These are phyloP conservation scores for Prunella strophiata DNA, from an alignment of 2,797 vertebrate species.

Conservation along the genomic window DNA sequence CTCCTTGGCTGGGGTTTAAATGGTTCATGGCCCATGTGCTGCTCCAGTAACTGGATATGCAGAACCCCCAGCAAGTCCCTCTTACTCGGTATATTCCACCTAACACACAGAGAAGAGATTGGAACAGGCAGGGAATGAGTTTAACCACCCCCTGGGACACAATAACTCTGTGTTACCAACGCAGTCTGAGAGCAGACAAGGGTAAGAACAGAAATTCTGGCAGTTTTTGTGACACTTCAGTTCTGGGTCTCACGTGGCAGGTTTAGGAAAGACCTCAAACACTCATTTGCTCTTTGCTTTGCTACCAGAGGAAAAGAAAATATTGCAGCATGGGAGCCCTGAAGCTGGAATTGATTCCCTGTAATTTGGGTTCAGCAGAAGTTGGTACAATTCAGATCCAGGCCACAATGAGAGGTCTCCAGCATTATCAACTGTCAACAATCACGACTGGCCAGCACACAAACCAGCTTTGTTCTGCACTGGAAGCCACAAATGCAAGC, in stretches of 20 bases:
- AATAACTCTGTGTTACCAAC: neutral
- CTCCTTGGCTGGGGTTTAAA: neutral
- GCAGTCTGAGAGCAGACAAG: neutral
- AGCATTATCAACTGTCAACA: conserved; percentile 20
- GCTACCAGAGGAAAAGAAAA: neutral
- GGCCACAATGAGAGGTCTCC: conserved; percentile 45
- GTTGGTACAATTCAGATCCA: conserved; percentile 1
- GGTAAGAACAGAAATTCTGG: neutral
- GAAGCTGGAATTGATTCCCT: conserved; percentile 29
- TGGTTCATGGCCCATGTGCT: neutral
- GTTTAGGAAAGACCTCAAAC: neutral
- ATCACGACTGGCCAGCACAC: conserved; percentile 34
- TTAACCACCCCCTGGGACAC: neutral
- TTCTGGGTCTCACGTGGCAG: neutral
- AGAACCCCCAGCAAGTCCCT: neutral
- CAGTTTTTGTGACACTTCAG: neutral
- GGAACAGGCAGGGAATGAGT: neutral
- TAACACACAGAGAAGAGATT: neutral
- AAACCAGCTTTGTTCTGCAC: conserved; percentile 56
- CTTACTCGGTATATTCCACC: neutral
- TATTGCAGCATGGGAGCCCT: neutral
- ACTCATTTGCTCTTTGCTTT: neutral
- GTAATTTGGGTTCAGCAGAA: conserved; percentile 16
- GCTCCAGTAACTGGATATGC: neutral
- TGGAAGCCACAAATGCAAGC: conserved; percentile 46